phyloP scores from a whole-genome alignment of 2,113 vertebrate species.

The Hiodon alosoides region DNA sequence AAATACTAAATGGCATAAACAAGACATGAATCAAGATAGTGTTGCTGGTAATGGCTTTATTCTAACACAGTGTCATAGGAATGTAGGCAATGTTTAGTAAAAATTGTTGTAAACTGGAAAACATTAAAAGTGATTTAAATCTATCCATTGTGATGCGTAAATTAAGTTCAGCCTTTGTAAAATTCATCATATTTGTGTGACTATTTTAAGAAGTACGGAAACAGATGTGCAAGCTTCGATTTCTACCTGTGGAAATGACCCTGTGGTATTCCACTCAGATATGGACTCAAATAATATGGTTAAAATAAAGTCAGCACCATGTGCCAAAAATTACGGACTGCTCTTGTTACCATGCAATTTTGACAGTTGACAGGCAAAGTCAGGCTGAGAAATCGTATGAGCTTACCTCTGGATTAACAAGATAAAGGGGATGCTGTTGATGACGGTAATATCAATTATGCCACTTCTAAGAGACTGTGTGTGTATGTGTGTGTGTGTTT shows the following conservation, averaged over 20 bases:
- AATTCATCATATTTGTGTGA: background rate
- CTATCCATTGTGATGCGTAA: background rate
- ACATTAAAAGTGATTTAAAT: too few relatives aligned
- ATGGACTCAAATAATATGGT: conserved; percentile 5
- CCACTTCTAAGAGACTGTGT: too few relatives aligned
- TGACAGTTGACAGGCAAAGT: background rate
- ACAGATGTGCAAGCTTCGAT: conserved; percentile 6
- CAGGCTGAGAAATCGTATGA: background rate
- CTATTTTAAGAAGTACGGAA: background rate
- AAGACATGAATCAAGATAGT: background rate
- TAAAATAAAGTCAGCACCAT: background rate
- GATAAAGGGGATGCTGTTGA: background rate
- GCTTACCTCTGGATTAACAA: background rate
- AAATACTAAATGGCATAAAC: background rate
- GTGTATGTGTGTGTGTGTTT: too few relatives aligned
- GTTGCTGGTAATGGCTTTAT: too few relatives aligned
- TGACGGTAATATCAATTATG: too few relatives aligned
- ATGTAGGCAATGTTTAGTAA: too few relatives aligned
- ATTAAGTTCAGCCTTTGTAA: background rate
- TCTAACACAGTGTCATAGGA: too few relatives aligned
- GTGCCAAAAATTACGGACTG: background rate
- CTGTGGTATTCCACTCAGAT: background rate
- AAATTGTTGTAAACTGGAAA: too few relatives aligned
- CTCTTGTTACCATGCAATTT: background rate
- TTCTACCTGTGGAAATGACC: background rate